These are phyloP conservation scores for Trialeurodes vaporariorum DNA, from an alignment of 1,140 invertebrate species.

Conservation along the genomic window DNA sequence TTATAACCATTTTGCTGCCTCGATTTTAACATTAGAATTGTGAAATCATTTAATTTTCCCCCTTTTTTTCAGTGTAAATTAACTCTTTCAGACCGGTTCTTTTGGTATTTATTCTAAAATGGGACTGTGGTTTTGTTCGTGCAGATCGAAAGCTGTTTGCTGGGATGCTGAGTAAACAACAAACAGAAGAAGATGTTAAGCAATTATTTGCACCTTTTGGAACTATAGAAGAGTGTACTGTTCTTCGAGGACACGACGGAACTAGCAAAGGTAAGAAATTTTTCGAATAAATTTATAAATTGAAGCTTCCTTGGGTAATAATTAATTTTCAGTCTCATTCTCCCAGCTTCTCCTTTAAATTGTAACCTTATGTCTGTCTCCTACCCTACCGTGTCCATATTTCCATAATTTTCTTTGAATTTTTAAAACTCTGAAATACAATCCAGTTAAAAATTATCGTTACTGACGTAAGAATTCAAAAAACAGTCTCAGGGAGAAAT, in stretches of 20 bases:
- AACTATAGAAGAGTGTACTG: slow-evolving; percentile 97
- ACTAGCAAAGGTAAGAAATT: slow-evolving; percentile 79
- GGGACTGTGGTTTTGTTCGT: background rate
- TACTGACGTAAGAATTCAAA: too few relatives aligned
- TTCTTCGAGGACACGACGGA: slow-evolving; percentile 91
- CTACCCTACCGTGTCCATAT: too few relatives aligned
- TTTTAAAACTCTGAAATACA: too few relatives aligned
- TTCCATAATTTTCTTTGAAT: too few relatives aligned
- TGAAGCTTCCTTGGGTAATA: too few relatives aligned
- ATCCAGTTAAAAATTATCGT: too few relatives aligned
- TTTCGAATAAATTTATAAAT: too few relatives aligned
- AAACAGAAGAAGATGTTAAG: slow-evolving; percentile 96
- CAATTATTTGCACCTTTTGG: slow-evolving; percentile 93
- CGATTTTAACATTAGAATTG: background rate
- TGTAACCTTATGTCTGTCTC: too few relatives aligned
- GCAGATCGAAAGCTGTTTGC: slow-evolving; percentile 97
- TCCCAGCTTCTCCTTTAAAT: too few relatives aligned
- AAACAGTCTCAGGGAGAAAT: too few relatives aligned
- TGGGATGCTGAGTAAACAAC: slow-evolving; percentile 99
- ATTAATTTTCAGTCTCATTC: too few relatives aligned
- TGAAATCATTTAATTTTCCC: background rate
- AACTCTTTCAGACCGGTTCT: background rate
- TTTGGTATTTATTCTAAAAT: slow-evolving; percentile 1
- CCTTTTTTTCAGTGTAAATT: background rate
- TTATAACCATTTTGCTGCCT: background rate